Percentiles rank a stretch among this genome's conserved stretches.
These are phyloP conservation scores for Calameuta pallipes DNA, from an alignment of 2,888 invertebrate species.

Conservation along the genomic window DNA sequence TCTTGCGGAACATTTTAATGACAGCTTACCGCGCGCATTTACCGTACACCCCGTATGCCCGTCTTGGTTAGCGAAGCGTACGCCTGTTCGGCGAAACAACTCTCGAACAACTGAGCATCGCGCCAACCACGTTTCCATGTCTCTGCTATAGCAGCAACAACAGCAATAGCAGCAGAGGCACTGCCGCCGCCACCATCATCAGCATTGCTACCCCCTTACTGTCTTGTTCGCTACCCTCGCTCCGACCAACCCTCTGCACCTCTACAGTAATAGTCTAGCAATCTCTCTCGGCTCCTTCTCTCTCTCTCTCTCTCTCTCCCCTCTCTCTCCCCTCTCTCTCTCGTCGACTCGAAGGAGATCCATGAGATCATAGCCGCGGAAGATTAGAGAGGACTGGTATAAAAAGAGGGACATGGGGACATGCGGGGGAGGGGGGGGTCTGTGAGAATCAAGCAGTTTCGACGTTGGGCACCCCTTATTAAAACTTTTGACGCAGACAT, in stretches of 20 bases:
- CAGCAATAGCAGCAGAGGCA: not conserved
- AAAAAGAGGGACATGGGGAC: not conserved
- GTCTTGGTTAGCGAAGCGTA: slow-evolving; percentile 54
- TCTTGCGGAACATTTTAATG: slow-evolving; percentile 66
- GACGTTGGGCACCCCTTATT: not conserved
- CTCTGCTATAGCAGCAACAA: not conserved
- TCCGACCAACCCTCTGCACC: not conserved
- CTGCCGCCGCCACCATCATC: not conserved
- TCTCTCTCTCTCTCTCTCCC: not conserved
- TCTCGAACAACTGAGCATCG: slow-evolving; percentile 41
- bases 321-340: not conserved
- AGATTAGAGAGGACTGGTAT: not conserved
- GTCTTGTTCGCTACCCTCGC: not conserved
- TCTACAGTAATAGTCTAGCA: not conserved
- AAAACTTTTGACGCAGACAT: not conserved
- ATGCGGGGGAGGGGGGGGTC: not conserved
- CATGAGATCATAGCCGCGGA: not conserved
- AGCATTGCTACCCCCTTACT: not conserved
- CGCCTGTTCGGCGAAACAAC: slow-evolving; percentile 52
- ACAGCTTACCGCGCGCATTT: slow-evolving; percentile 60
- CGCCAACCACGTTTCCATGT: not conserved
- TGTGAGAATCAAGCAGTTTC: not conserved
- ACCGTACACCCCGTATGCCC: slow-evolving; percentile 45
- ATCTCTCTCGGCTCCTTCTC: not conserved
- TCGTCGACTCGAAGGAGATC: not conserved